Conservation (phyloP, 2,888 invertebrate genomes). For the Hirtodrosophila cameraria region DNA sequence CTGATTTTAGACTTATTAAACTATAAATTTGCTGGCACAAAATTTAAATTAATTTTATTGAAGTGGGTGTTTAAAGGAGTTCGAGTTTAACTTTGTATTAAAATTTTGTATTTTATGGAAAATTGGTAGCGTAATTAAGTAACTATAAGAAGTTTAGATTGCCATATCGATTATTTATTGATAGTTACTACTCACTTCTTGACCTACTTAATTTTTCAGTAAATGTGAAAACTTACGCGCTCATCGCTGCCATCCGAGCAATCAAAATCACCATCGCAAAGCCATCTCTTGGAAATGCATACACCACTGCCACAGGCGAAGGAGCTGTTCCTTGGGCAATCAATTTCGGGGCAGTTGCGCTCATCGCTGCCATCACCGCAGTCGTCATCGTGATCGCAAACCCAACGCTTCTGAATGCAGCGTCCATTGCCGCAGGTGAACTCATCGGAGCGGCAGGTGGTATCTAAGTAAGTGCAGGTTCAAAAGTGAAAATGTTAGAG, state of each 20-base stretch:
- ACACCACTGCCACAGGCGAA: slow-evolving; percentile 90
- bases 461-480: slow-evolving; percentile 87
- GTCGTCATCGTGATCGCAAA: slow-evolving; percentile 94
- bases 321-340: slow-evolving; percentile 89
- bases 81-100: too few species aligned
- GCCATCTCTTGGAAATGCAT: slow-evolving; percentile 92
- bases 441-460: slow-evolving; percentile 95
- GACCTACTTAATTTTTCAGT: too few species aligned
- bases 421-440: slow-evolving; percentile 96
- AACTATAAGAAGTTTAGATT: too few species aligned
- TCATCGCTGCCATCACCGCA: slow-evolving; percentile 95
- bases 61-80: too few species aligned
- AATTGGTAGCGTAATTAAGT: too few species aligned
- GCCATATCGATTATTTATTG: too few species aligned
- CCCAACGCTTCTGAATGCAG: slow-evolving; percentile 94
- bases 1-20: too few species aligned
- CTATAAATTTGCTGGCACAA: too few species aligned
- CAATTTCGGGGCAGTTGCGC: slow-evolving; percentile 88
- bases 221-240: slow-evolving; percentile 84
- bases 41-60: too few species aligned
- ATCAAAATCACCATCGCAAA: slow-evolving; percentile 94
- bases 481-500: slow-evolving; percentile 17
- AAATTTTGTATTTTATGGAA: too few species aligned
- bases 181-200: too few species aligned
- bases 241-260: slow-evolving; percentile 94